These are phyloP conservation scores for Scaptodrosophila lebanonensis DNA, from an alignment of 1,140 invertebrate genomes.

Conservation along the genomic window DNA sequence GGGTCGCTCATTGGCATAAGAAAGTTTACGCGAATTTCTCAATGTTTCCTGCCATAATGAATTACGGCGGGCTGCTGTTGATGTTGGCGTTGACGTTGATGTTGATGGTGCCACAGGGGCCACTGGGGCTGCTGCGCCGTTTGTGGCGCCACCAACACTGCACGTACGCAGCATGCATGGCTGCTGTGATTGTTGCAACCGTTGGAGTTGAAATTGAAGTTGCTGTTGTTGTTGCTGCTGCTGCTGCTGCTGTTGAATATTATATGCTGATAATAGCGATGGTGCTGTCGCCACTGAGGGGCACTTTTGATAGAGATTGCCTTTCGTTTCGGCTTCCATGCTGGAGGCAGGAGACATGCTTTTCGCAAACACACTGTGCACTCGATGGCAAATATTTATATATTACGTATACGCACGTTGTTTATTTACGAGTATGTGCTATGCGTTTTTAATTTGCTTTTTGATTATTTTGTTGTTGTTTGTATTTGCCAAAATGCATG, in stretches of 20 bases:
- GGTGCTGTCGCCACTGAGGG: slow-evolving; percentile 5
- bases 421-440: too few species aligned
- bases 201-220: too few species aligned
- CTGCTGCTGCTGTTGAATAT: slow-evolving; percentile 10
- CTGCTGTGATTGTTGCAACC: background rate
- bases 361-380: slow-evolving; percentile 20
- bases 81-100: too few species aligned
- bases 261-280: slow-evolving; percentile 8
- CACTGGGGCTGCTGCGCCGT: background rate
- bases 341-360: slow-evolving; percentile 65
- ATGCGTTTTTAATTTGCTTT: too few species aligned
- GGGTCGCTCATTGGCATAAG: slow-evolving; percentile 58
- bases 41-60: slow-evolving; percentile 63
- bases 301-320: slow-evolving; percentile 38
- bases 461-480: too few species aligned
- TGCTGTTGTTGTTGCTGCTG: slow-evolving; percentile 3
- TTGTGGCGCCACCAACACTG: slow-evolving; percentile 50
- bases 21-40: slow-evolving; percentile 59
- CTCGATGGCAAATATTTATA: too few species aligned
- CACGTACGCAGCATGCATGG: slow-evolving; percentile 50
- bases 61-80: slow-evolving; percentile 50
- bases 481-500: too few species aligned
- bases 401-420: too few species aligned
- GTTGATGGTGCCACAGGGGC: too few species aligned
- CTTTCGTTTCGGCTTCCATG: slow-evolving; percentile 58